These are phyloP conservation scores for Laterallus jamaicensis DNA, from an alignment of 2,113 vertebrate species.

Conservation along the genomic window DNA sequence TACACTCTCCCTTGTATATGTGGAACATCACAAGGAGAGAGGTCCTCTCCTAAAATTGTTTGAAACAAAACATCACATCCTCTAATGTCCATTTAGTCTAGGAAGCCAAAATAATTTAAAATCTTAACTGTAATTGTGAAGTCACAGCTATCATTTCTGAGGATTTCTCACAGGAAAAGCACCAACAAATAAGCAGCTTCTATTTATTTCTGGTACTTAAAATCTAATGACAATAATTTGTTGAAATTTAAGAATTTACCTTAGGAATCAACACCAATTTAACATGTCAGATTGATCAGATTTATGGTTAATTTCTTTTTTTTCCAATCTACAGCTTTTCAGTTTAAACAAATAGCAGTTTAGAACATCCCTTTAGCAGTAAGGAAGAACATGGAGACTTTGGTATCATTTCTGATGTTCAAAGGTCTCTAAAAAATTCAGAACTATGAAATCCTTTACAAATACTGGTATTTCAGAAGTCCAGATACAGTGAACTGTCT, in stretches of 20 bases:
- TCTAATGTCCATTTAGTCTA: neutral
- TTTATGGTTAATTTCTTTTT: neutral
- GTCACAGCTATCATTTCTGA: neutral
- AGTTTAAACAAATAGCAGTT: neutral
- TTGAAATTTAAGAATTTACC: slow-evolving; percentile 30
- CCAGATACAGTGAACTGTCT: neutral
- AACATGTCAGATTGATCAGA: neutral
- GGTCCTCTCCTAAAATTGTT: neutral
- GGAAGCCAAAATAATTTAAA: neutral
- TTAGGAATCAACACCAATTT: neutral
- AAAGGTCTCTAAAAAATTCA: neutral
- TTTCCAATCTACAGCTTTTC: neutral
- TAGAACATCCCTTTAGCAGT: neutral
- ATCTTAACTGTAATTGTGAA: neutral
- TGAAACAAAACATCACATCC: neutral
- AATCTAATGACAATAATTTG: slow-evolving; percentile 24
- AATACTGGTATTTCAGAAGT: neutral
- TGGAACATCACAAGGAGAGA: neutral
- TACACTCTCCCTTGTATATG: neutral
- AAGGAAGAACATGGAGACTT: neutral
- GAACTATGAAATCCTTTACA: neutral
- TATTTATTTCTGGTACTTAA: slow-evolving; percentile 12
- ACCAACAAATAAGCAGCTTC: neutral
- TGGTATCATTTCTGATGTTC: neutral
- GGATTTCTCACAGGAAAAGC: neutral